Base-by-base conservation (phyloP, 2,888 invertebrate species). In the Amblyjoppa fuscipennis region DNA sequence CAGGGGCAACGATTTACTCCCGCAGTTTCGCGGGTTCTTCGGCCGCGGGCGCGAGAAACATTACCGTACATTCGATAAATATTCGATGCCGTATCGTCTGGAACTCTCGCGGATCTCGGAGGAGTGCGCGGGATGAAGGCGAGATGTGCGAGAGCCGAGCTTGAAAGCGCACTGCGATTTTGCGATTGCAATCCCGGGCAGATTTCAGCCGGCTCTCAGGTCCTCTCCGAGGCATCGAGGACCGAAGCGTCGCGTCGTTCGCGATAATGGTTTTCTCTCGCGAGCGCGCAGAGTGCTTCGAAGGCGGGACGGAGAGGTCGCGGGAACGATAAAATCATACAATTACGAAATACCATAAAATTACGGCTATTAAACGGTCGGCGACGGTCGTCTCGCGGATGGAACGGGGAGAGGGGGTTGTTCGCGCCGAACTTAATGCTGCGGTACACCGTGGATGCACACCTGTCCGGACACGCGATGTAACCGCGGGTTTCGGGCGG, bases 331-430 rank as follows among this genome's bases (percentile, higher is more conserved):
- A 86, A 87, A 87, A 87, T 86, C 81, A 83, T 79, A 81, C 86
- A 87, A 87, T 87, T 83, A 86, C 71, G 79, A 70, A 86, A 86
- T 81, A 83, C 80, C 84, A 83, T 86, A 79, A 86, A 87, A 83
- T 86, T 73, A 81, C 71, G 84, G 25, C 83, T 71, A 83, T 83
- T 66, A 86, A 83, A 83, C 74, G 70, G 25, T 71, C 45, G 66
- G 13, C 31, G 51, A 45, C 64, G 64, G 68, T 13, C 34, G 61
- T 38, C 28, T 53, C 25, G 41, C 20, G 59, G 20, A 69, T 56
- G 68, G 7, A 76, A 49, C 34, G 45, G n/a, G 49, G 25, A 16
- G 75, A 49, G 25, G 25, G 59, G 69, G 45, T 77, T 76, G 66
- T 64, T 20, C 53, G 9, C 59, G 66, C 41, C 20, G 25, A 77